phyloP scores from a whole-genome alignment of 92 coral and sea anemone species.

The Siderastrea radians region DNA sequence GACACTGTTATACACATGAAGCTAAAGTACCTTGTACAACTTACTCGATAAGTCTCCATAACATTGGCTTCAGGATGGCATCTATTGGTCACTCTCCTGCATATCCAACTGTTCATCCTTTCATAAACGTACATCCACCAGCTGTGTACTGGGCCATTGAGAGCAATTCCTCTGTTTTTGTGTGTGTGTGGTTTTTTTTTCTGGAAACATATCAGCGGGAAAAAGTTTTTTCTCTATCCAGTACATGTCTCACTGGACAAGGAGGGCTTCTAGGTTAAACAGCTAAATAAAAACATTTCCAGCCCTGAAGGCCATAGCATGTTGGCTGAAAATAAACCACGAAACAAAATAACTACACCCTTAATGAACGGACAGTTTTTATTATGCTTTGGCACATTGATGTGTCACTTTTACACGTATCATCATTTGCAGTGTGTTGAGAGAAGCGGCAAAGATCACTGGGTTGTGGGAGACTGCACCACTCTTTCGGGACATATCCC shows the following conservation, averaged over 20 bases:
- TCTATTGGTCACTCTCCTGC: slow-evolving; percentile 51
- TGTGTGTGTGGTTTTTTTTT: neutral
- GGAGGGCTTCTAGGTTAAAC: no score
- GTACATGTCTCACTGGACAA: no score
- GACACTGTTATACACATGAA: neutral
- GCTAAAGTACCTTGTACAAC: slow-evolving; percentile 15
- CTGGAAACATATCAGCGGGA: no score
- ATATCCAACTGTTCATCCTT: slow-evolving; percentile 58
- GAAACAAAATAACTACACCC: no score
- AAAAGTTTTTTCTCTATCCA: neutral
- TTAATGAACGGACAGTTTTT: no score
- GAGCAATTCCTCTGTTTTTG: slow-evolving; percentile 25
- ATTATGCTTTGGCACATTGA: no score
- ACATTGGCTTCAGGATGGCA: slow-evolving; percentile 57
- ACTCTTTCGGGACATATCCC: neutral
- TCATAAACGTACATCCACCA: slow-evolving; percentile 60
- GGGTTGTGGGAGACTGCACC: slow-evolving; percentile 29
- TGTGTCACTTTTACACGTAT: no score
- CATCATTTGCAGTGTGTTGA: slow-evolving; percentile 23
- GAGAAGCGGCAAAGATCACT: slow-evolving; percentile 23
- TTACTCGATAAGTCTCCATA: slow-evolving; percentile 60
- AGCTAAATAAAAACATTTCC: no score
- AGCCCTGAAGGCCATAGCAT: no score
- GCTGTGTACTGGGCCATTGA: slow-evolving; percentile 55
- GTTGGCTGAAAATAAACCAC: no score